Conservation (phyloP, 2,888 invertebrate species). For the Morpho helenor region DNA sequence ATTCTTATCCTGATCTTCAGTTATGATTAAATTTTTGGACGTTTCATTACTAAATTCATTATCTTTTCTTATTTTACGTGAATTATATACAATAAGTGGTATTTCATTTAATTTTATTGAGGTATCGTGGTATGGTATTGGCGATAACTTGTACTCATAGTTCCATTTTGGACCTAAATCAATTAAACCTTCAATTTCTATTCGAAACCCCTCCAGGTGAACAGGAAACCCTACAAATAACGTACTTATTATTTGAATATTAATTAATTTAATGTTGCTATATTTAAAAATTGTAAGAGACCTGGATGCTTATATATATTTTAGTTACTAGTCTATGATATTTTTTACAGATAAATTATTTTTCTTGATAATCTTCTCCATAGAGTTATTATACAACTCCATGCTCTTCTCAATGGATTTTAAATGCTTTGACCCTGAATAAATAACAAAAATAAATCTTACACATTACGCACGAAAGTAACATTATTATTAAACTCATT, state of each 20-base stretch:
- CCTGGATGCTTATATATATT: too few species aligned
- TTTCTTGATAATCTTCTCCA: too few species aligned
- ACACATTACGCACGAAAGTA: conserved; percentile 1
- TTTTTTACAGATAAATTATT: too few species aligned
- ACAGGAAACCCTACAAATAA: conserved; percentile 19
- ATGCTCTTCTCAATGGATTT: too few species aligned
- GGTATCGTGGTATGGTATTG: not conserved
- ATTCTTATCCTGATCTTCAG: not conserved
- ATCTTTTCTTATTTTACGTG: not conserved
- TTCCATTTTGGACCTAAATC: conserved; percentile 42
- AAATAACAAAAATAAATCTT: not conserved
- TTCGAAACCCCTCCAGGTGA: conserved; percentile 21
- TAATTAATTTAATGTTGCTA: too few species aligned
- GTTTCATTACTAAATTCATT: not conserved
- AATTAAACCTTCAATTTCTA: conserved; percentile 39
- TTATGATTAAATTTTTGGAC: not conserved
- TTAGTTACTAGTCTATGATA: too few species aligned
- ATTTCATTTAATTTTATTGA: too few species aligned
- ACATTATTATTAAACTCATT: not conserved
- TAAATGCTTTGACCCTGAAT: too few species aligned
- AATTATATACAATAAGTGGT: not conserved
- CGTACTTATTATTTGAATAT: not conserved
- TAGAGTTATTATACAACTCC: too few species aligned
- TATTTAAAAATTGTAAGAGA: too few species aligned
- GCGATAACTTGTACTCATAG: conserved; percentile 32